phyloP scores from a whole-genome alignment of 2,888 invertebrate genomes.

The Malachius bipustulatus region DNA sequence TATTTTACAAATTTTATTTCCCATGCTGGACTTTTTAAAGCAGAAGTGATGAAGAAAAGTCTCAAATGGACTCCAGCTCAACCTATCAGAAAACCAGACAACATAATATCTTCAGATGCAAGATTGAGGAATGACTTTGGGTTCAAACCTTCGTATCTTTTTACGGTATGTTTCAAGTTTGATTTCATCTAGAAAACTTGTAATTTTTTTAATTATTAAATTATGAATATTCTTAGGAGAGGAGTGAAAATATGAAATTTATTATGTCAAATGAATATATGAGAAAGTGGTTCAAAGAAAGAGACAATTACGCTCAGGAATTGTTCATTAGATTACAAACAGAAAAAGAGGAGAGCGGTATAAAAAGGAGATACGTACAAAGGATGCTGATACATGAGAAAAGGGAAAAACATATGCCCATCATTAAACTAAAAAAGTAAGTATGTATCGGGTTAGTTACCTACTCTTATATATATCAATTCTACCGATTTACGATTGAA shows the following conservation, averaged over 20 bases:
- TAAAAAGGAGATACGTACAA: conserved; percentile 4
- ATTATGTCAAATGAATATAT: conserved; percentile 5
- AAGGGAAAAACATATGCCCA: neutral
- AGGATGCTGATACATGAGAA: neutral
- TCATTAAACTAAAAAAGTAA: neutral
- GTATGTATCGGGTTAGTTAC: no score
- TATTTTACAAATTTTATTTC: no score
- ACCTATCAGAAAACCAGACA: conserved; percentile 39
- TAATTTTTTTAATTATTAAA: neutral
- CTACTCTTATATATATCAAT: no score
- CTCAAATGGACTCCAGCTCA: conserved; percentile 42
- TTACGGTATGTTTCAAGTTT: neutral
- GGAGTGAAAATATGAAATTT: conserved; percentile 3
- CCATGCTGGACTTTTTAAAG: no score
- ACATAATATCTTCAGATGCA: conserved; percentile 44
- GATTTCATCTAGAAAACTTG: no score
- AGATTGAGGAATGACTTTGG: conserved; percentile 24
- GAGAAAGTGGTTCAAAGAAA: conserved; percentile 1
- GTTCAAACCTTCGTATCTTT: conserved; percentile 42
- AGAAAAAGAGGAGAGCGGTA: neutral
- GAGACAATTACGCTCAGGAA: neutral
- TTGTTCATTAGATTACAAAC: neutral
- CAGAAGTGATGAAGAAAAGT: conserved; percentile 8
- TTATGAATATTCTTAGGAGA: conserved; percentile 1
- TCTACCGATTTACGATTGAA: no score